A percentile compares a stretch with the other conserved stretches of the same genome.
Evolutionary conservation across 2,797 vertebrate genomes (phyloP).

Genomic region (Tragelaphus oryx): DNA sequence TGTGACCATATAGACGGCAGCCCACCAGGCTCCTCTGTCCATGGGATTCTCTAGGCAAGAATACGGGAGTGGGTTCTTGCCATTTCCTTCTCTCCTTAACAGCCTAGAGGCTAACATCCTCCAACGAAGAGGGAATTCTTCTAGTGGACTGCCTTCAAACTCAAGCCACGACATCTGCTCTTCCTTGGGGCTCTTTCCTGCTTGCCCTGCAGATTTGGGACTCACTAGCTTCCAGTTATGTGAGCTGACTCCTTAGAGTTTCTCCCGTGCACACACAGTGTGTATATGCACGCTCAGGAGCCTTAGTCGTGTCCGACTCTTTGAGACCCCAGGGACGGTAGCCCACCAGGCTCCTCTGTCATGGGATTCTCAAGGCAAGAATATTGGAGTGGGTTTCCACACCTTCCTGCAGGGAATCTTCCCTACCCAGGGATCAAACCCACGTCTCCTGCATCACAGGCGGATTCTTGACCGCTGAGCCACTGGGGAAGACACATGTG

Average conservation of each 20-base stretch:
- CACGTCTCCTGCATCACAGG: accelerated
- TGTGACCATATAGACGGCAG: accelerated
- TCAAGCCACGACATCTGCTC: background rate
- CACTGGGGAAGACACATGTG: no score
- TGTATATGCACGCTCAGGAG: no score
- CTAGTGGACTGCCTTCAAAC: background rate
- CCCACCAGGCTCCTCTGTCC: background rate
- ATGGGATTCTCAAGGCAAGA: background rate
- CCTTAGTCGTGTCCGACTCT: background rate
- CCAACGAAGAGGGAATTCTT: background rate
- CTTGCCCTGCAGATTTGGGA: background rate
- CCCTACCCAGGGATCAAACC: accelerated
- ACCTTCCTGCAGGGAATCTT: background rate
- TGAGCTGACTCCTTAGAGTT: background rate
- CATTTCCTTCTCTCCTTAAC: background rate
- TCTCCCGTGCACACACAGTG: background rate
- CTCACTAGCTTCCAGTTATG: background rate
- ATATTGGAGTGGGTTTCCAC: background rate
- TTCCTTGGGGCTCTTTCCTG: background rate
- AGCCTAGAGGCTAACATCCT: background rate
- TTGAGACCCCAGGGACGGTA: background rate
- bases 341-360: background rate
- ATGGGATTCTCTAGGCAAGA: background rate
- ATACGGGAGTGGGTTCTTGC: background rate
- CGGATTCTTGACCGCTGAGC: background rate